Evolutionary conservation across 64 coral and sea anemone genomes (phyloP), one percentile per base, ranked within the genome.

Genomic region (Montipora foliosa): DNA sequence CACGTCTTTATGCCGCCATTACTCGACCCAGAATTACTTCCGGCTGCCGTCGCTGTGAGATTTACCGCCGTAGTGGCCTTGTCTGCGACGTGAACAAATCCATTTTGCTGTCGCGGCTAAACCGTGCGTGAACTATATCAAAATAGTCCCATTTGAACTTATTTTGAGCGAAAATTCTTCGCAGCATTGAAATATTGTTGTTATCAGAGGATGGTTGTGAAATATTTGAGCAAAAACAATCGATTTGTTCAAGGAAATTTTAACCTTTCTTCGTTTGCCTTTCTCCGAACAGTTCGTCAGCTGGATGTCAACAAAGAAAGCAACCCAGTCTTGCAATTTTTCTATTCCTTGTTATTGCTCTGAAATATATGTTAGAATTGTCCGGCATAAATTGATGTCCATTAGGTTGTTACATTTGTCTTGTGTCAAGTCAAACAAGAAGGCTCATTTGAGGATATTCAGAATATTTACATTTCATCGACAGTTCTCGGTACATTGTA

Each of bases 81-180:
- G 14, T 89, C 8, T 77, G 71, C 4, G 49, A 78, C 11, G 52
- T 89, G 52, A 87, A 67, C 1, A 13, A 47, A 45, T 29, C 66
- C 24, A 89, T 79, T 89, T 88, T 87, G 64, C 66, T 20, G 64
- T 87, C 49, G 62, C 44, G 64, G 69, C 64, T 72, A 72, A 87
- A 87, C 77, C 74, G 52, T 78, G 74, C 75, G 57, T 64, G 20
- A 37, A 89, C 12, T 79, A 8, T 3, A 47, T 66, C 46, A 89
- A 78, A 89, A 89, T 87, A 87, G 19, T n/a, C 17, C 37, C 83
- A 87, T 87, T 87, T 87, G 9, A 87, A 87, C 66, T 87, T 47
- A 46, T 71, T 48, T 87, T 29, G 24, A 29, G 29, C 29, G 29
- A 29, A 29, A 29, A 29, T 29, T 29, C 29, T 29, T 29, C 29